Conservation (phyloP, 2,113 vertebrate genomes). For the Marmota flaviventris region DNA sequence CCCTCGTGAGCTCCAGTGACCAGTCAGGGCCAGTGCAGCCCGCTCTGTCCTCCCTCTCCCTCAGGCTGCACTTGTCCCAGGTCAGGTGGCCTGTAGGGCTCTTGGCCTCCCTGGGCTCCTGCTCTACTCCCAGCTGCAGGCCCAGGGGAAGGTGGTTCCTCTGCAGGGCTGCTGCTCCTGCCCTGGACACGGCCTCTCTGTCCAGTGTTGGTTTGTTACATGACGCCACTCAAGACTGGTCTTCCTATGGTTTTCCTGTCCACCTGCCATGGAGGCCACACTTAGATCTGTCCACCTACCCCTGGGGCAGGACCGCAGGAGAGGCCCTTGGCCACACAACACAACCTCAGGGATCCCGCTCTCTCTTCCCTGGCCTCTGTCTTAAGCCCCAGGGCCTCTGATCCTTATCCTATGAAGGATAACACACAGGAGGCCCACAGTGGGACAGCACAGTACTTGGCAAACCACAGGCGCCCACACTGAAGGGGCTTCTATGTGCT, state of each 20-base stretch:
- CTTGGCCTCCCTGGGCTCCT: not conserved
- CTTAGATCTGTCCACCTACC: not conserved
- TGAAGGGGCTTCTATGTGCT: not conserved
- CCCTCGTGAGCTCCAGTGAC: not conserved
- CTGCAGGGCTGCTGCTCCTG: accelerated
- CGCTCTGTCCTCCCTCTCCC: not conserved
- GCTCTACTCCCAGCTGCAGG: not conserved
- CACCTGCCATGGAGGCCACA: not conserved
- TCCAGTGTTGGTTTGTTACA: too few species aligned
- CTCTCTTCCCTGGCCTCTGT: not conserved
- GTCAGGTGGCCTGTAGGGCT: not conserved
- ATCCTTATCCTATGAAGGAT: not conserved
- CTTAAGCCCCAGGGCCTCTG: not conserved
- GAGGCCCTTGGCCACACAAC: not conserved
- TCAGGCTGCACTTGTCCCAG: not conserved
- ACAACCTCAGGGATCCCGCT: not conserved
- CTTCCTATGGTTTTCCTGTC: not conserved
- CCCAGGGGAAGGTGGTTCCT: not conserved
- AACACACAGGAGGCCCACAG: too few species aligned
- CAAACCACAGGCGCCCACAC: not conserved
- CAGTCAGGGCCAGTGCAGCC: not conserved
- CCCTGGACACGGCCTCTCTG: not conserved
- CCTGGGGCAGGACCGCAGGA: not conserved
- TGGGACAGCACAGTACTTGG: not conserved
- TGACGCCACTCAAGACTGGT: not conserved